phyloP scores from a whole-genome alignment of 2,888 invertebrate species.

The Chydorus sphaericus region DNA sequence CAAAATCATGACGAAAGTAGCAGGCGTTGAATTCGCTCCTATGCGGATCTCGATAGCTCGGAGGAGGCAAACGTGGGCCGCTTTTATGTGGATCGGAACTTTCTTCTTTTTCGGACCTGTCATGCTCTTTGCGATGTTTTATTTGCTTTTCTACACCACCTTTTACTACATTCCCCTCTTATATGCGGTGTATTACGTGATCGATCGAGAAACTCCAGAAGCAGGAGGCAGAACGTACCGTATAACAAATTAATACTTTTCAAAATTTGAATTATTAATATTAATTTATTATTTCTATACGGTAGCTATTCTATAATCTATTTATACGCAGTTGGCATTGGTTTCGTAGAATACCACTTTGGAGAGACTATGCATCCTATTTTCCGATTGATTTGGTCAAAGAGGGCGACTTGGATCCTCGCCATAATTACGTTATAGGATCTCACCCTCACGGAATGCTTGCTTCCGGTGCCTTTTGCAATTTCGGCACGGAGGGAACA shows the following conservation, averaged over 20 bases:
- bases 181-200: constrained; percentile 16
- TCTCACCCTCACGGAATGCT: constrained; percentile 85
- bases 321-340: constrained; percentile 32
- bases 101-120: constrained; percentile 35
- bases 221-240: constrained; percentile 22
- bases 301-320: too few species aligned
- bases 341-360: constrained; percentile 49
- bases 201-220: constrained; percentile 18
- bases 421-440: constrained; percentile 69
- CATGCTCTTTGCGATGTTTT: constrained; percentile 37
- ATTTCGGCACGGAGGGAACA: constrained; percentile 54
- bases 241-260: background rate
- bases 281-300: constrained; percentile 28
- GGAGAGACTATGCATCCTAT: constrained; percentile 60
- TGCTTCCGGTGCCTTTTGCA: constrained; percentile 59
- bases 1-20: too few species aligned
- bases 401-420: constrained; percentile 62
- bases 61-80: constrained; percentile 68
- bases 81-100: constrained; percentile 49
- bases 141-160: constrained; percentile 37
- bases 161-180: constrained; percentile 24
- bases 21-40: constrained; percentile 75
- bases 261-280: background rate
- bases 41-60: constrained; percentile 54
- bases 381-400: constrained; percentile 74